Conservation (phyloP, 2,113 vertebrate species). For the Vulpes lagopus region DNA sequence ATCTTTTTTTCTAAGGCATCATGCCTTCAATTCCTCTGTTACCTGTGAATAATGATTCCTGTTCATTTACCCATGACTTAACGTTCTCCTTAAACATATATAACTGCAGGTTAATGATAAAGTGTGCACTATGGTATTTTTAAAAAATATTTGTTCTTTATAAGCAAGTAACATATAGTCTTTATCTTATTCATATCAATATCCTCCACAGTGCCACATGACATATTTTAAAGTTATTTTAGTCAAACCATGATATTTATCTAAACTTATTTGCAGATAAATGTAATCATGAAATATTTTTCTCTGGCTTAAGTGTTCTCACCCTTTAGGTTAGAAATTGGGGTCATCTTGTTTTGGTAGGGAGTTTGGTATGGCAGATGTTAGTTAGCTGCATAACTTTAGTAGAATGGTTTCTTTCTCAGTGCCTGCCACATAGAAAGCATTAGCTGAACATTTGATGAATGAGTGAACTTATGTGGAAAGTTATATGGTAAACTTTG, state of each 20-base stretch:
- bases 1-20: background rate
- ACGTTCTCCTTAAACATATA: background rate
- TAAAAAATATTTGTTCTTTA: background rate
- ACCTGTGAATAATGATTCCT: background rate
- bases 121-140: background rate
- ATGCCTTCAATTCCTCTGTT: background rate
- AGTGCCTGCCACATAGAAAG: background rate
- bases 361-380: background rate
- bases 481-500: background rate
- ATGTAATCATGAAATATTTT: background rate
- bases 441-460: background rate
- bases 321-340: background rate
- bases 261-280: background rate
- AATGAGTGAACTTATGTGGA: background rate
- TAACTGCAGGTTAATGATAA: background rate
- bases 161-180: background rate
- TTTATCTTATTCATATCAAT: background rate
- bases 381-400: background rate
- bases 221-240: conserved; percentile 18
- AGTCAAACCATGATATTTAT: background rate
- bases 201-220: background rate
- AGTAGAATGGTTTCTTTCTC: background rate
- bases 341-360: background rate
- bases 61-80: background rate
- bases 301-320: background rate